Base-by-base conservation (phyloP, 30 jellyfish, hydroid and myxozoan species). In the Phacellophora camtschatica region DNA sequence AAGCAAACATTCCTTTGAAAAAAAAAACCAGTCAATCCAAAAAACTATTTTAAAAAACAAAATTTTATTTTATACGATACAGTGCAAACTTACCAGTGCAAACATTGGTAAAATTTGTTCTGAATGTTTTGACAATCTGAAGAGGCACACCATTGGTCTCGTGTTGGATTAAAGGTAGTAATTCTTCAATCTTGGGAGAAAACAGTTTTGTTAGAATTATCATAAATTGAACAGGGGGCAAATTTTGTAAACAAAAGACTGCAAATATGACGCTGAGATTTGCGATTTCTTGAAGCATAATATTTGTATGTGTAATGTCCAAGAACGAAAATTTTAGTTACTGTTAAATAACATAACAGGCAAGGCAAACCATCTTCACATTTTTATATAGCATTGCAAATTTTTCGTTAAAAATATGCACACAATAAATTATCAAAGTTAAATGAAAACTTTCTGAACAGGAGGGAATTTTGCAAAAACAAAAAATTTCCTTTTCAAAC, bases 31-130 rank as follows among this genome's bases (percentile, higher is more conserved):
- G 57, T 5, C 3, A 16, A 30, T 18, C 20, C 10, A 50, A 8
- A 59, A 28, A 22, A 59, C 1, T 0, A 16, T 18, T 0, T 11
- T 8, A 5, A 15, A 16, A 12, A 22, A 29, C 43, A 29, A 19
- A 5, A 16, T 18, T 43, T 48, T 48, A 16, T 23, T 16, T 59
- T 3, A 64, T 25, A 20, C 16, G 7, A 4, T 7, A 4, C 3
- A 18, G 28, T 64, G 13, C 13, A 16, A 6, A 34, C 81, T 19
- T 22, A 53, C 97, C 97, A 30, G 97, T 67, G 71, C 90, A 86
- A 53, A 90, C 97, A 66, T 82, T 85, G 29, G 96, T 85, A 5
- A 83, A 45, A 28, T 75, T 71, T 24, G 84, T 72, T 65, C 96
- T 68, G 43, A 90, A 82, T 27, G 96, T 78, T 61, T 90, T 90